Base-by-base conservation (phyloP, 2,888 invertebrate species). In the Adela reaumurella region DNA sequence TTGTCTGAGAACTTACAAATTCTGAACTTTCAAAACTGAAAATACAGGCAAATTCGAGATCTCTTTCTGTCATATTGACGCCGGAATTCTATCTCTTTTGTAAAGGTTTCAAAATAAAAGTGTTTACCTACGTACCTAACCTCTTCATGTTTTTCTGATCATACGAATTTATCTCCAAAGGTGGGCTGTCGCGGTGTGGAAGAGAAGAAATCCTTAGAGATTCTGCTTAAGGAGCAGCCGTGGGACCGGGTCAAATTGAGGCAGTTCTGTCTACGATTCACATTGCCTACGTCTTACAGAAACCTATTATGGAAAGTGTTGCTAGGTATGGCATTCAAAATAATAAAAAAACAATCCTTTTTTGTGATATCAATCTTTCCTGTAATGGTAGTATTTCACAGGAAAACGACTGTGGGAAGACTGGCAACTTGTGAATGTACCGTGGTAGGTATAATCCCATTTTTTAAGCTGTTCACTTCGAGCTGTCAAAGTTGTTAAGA, bases 141-240 rank as follows among this genome's bases (percentile, higher is more conserved):
- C n/a, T n/a, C n/a, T n/a, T n/a, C n/a, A n/a, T n/a, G n/a, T n/a
- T n/a, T n/a, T n/a, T n/a, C n/a, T n/a, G n/a, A n/a, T n/a, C n/a
- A n/a, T n/a, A n/a, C n/a, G n/a, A n/a, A n/a, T n/a, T n/a, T n/a
- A n/a, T 8, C 8, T 24, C 5, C 24, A 8, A 24, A 35, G 35
- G 92, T 94, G 11, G 94, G 94, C 35, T 94, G 93, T 68, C 85
- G 91, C 54, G 90, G 90, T 57, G 92, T 94, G 0, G 94, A 94
- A 69, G 92, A 92, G 62, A 94, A 92, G 67, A 93, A 92, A 71
- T 93, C 93, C 0, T 71, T 95, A 43, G 93, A 95, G 74, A 92
- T 93, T 60, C 71, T 95, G 11, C 74, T 95, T 59, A 92, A 93
- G 62, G 94, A 95, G 56, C 90, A 89, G 60, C 89, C 87, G 14